Evolutionary conservation across 1,140 invertebrate species (phyloP).

Genomic region (Drosophila nigrodunni): DNA sequence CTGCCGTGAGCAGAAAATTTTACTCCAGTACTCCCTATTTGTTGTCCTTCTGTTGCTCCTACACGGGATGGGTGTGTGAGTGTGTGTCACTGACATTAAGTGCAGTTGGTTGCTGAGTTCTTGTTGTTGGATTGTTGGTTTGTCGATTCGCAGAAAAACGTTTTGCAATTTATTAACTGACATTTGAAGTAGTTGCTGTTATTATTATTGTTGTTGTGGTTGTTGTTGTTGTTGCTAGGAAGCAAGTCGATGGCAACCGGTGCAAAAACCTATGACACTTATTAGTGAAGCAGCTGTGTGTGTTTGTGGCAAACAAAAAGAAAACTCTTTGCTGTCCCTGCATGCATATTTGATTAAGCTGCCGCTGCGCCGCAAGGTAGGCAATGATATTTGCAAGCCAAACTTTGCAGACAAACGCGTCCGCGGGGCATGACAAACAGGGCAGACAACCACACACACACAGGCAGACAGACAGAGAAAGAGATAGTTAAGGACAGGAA

Average conservation of each 20-base stretch:
- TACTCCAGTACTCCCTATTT: not conserved
- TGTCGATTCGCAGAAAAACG: conserved; percentile 69
- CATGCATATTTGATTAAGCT: conserved; percentile 69
- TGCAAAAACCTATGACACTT: conserved; percentile 53
- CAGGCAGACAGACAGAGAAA: not conserved
- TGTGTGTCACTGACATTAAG: conserved; percentile 64
- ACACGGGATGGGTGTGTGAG: not conserved
- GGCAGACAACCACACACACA: conserved; percentile 1
- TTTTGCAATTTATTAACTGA: conserved; percentile 73
- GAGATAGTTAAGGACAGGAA: not conserved
- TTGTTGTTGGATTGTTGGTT: conserved; percentile 30
- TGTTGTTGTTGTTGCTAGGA: conserved; percentile 28
- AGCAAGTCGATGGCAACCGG: conserved; percentile 22
- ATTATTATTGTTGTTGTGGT: conserved; percentile 2
- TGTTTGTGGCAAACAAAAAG: conserved; percentile 12
- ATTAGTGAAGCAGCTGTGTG: conserved; percentile 48
- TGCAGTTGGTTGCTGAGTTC: conserved; percentile 53
- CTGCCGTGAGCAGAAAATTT: conserved; percentile 26
- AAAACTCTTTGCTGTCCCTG: conserved; percentile 22
- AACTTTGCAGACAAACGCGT: conserved; percentile 65
- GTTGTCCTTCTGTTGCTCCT: conserved; percentile 1
- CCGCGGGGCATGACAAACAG: conserved; percentile 31
- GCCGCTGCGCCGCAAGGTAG: conserved; percentile 52
- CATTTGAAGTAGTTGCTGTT: conserved; percentile 57
- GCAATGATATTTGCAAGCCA: conserved; percentile 66